A percentile compares a stretch with the other conserved stretches of the same genome.
phyloP scores from a whole-genome alignment of 1,140 invertebrate genomes.

The Drosophila quadrilineata region DNA sequence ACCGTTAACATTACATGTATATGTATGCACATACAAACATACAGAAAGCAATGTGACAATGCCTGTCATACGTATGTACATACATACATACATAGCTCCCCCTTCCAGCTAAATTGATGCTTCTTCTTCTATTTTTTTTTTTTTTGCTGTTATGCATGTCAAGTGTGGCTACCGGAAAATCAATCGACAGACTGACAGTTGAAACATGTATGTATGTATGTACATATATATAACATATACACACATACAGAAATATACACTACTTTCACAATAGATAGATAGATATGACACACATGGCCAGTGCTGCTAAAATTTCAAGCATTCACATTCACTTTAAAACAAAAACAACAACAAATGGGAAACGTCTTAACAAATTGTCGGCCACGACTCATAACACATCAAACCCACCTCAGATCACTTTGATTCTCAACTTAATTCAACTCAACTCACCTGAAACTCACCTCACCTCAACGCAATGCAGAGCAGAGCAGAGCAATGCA shows the following conservation, averaged over 20 bases:
- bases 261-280: slow-evolving; percentile 65
- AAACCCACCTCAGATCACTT: neutral
- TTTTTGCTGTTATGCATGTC: slow-evolving; percentile 62
- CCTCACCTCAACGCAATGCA: neutral
- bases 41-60: too few relatives aligned
- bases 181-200: slow-evolving; percentile 69
- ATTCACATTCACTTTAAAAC: slow-evolving; percentile 42
- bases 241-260: neutral
- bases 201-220: too few relatives aligned
- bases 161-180: slow-evolving; percentile 75
- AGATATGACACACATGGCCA: slow-evolving; percentile 9
- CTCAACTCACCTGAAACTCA: neutral
- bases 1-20: slow-evolving; percentile 61
- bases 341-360: too few relatives aligned
- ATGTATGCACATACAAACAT: too few relatives aligned
- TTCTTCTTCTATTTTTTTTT: too few relatives aligned
- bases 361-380: slow-evolving; percentile 34
- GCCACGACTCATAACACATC: slow-evolving; percentile 12
- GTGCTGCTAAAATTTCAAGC: slow-evolving; percentile 63
- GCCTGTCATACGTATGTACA: too few relatives aligned
- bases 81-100: neutral
- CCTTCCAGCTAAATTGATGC: neutral
- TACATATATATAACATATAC: slow-evolving; percentile 8
- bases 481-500: too few relatives aligned
- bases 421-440: neutral